Evolutionary conservation across 1,140 invertebrate species (phyloP), one percentile per base, ranked within the genome.

Genomic region (Drosophila tani): DNA sequence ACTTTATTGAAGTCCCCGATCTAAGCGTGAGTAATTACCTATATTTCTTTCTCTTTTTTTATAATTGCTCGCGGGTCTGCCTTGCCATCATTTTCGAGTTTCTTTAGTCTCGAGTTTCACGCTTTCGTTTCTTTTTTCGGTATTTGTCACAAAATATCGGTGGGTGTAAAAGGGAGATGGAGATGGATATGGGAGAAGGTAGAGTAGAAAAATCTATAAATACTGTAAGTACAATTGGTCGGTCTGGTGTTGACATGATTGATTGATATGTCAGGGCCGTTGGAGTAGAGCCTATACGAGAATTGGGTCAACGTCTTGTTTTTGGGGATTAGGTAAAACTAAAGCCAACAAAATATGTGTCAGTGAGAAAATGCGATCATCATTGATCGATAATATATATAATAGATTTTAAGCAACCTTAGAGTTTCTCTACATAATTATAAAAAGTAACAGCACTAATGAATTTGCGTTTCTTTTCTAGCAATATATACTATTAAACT

Each of bases 201-300:
- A 40, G 35, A 68, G 50, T 46, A 58, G 60, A 55, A 32, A 77
- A 85, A 75, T 79, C 82, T 75, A 81, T 74, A 83, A 75, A 71
- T 80, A 57, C 41, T 65, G 56, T 51, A 56, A n/a, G 50, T 40
- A 82, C 70, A 64, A 67, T 70, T 63, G 67, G 27, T 47, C 46
- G 67, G 27, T 47, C 46, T 27, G 46, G 41, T 46, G 55, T 60
- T 53, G 65, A 51, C 63, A 29, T 82, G 79, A 79, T 71, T 78
- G 77, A 83, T 88, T 84, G 84, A 83, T 66, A 74, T 88, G 80
- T 88, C 81, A 90, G 67, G 81, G 84, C 53, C 76, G 53, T 86
- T 79, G 60, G 60, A 63, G 55, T 59, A 38, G 21, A 62, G 45
- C 8, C 32, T 11, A 21, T 9, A 19, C 11, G 17, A 41, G 47